Evolutionary conservation across 2,797 vertebrate genomes (phyloP).

Genomic region (Clarias platycephalus): DNA sequence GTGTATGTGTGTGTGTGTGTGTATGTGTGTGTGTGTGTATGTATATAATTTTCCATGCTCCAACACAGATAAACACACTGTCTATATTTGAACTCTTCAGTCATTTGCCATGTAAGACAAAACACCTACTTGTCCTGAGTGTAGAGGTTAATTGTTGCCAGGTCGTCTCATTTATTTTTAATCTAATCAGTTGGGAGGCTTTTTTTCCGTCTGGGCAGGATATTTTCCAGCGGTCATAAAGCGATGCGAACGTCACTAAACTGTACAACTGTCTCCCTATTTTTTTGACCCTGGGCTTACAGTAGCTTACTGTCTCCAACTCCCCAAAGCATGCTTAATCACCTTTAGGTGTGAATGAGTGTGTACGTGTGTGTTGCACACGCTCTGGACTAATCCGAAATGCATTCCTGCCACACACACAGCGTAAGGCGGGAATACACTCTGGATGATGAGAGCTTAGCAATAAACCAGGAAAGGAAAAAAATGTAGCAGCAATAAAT

Average conservation of each 20-base stretch:
- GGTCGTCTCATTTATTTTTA: background rate
- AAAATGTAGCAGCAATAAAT: background rate
- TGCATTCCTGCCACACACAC: background rate
- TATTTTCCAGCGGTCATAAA: background rate
- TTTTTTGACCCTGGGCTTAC: background rate
- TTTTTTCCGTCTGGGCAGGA: background rate
- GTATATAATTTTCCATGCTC: too few relatives aligned
- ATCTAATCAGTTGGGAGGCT: background rate
- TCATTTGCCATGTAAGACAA: background rate
- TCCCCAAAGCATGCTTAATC: background rate
- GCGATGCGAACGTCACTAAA: background rate
- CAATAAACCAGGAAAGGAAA: background rate
- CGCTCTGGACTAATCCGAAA: too few relatives aligned
- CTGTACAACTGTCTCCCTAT: background rate
- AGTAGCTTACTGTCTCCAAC: background rate
- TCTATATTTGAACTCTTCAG: background rate
- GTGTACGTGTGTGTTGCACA: background rate
- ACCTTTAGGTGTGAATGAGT: background rate
- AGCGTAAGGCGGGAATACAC: background rate
- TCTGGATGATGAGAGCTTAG: background rate
- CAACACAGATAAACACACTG: background rate
- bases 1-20: too few relatives aligned
- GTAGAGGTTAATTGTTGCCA: background rate
- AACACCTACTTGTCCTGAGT: background rate
- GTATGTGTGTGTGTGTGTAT: too few relatives aligned